phyloP scores from a whole-genome alignment of 2,888 invertebrate genomes.

The Criorhina ranunculi region DNA sequence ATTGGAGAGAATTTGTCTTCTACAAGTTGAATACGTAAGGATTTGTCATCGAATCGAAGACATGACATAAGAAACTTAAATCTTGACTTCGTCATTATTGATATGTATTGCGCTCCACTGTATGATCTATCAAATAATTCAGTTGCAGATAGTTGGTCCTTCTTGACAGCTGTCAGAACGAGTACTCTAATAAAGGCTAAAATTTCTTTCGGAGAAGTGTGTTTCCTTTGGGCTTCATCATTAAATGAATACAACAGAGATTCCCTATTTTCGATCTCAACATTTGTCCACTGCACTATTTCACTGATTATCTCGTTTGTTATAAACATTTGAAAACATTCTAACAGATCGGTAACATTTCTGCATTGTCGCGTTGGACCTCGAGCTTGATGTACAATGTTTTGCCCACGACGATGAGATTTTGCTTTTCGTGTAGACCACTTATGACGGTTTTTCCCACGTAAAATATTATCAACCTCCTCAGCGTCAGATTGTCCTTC shows the following conservation, averaged over 20 bases:
- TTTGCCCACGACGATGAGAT: conserved; percentile 2
- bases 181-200: conserved; percentile 51
- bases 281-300: too few species aligned
- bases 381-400: conserved; percentile 27
- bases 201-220: conserved; percentile 48
- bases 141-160: conserved; percentile 54
- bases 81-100: conserved; percentile 53
- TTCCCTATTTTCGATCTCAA: conserved; percentile 45
- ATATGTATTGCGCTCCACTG: conserved; percentile 52
- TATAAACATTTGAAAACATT: conserved; percentile 20
- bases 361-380: not conserved
- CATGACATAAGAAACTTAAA: conserved; percentile 40
- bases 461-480: conserved; percentile 17
- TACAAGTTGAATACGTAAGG: conserved; percentile 8
- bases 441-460: conserved; percentile 18
- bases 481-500: conserved; percentile 19
- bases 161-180: conserved; percentile 62
- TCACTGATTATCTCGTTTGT: conserved; percentile 19
- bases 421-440: conserved; percentile 15
- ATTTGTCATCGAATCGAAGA: conserved; percentile 31
- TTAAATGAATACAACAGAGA: conserved; percentile 23
- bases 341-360: conserved; percentile 12
- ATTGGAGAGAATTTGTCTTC: conserved; percentile 23
- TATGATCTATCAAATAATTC: conserved; percentile 64
- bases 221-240: conserved; percentile 52